Percentiles rank a stretch among this genome's conserved stretches.
phyloP scores from a whole-genome alignment of 2,888 invertebrate genomes.

The Tipula confusa region DNA sequence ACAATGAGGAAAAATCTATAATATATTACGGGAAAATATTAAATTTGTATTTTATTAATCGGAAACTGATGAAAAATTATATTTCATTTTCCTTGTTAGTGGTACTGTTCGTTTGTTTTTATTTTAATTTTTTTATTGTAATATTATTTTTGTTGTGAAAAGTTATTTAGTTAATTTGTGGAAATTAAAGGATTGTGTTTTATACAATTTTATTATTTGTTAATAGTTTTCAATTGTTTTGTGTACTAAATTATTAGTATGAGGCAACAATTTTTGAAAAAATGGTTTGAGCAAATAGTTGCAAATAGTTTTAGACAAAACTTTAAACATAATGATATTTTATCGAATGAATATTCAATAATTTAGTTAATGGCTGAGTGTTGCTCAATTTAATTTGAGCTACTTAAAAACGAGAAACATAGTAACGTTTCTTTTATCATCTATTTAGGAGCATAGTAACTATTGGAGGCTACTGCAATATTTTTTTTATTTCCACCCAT shows the following conservation, averaged over 20 bases:
- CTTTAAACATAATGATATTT: no score
- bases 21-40: neutral
- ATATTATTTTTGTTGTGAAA: neutral
- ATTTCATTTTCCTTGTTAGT: neutral
- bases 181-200: neutral
- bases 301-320: no score
- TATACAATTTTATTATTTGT: neutral
- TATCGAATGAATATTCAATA: no score
- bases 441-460: no score
- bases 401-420: no score
- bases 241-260: neutral
- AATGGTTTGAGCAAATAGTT: neutral
- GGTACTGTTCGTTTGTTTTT: neutral
- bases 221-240: neutral
- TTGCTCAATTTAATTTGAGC: no score
- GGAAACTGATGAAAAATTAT: slow-evolving; percentile 16
- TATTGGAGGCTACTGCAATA: no score
- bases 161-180: neutral
- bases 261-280: no score
- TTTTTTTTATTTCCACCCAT: no score
- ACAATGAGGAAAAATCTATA: neutral
- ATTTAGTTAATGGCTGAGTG: no score
- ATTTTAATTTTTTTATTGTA: neutral
- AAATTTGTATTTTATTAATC: neutral
- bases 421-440: no score